A percentile compares a stretch with the other conserved stretches of the same genome.
Conservation (phyloP, 2,113 vertebrate species). For the Scomber scombrus region DNA sequence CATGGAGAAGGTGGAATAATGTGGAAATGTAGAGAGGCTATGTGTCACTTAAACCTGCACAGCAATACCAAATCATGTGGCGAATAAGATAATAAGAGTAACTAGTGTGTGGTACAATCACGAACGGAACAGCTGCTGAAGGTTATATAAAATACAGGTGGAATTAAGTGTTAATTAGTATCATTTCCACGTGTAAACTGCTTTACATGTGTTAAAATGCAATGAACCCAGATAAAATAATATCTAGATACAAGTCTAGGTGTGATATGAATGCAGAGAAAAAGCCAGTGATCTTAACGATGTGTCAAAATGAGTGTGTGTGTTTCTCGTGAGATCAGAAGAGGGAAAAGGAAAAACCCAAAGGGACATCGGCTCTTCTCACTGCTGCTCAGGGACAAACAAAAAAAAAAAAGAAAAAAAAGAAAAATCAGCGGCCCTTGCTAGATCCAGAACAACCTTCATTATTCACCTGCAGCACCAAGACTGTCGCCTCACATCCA, state of each 20-base stretch:
- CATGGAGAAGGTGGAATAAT: conserved; percentile 81
- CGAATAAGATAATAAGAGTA: conserved; percentile 20
- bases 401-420: not conserved
- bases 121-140: conserved; percentile 39
- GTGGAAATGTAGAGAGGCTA: conserved; percentile 67
- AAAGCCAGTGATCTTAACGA: conserved; percentile 18
- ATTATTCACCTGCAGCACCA: conserved; percentile 15
- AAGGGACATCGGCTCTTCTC: conserved; percentile 8
- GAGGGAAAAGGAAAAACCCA: conserved; percentile 34
- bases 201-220: conserved; percentile 37
- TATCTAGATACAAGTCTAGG: conserved; percentile 15
- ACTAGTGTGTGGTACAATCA: conserved; percentile 50
- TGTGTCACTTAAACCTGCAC: conserved; percentile 66
- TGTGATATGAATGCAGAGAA: conserved; percentile 38
- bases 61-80: conserved; percentile 52
- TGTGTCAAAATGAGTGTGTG: conserved; percentile 33
- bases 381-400: conserved; percentile 24
- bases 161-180: conserved; percentile 46
- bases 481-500: conserved; percentile 11
- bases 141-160: conserved; percentile 41
- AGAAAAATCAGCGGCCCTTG: conserved; percentile 8
- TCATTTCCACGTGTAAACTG: conserved; percentile 43
- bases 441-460: conserved; percentile 19
- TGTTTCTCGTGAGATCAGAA: conserved; percentile 48
- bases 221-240: conserved; percentile 37